Percentiles rank a stretch among this genome's conserved stretches.
Evolutionary conservation across 2,888 invertebrate species (phyloP).

Genomic region (Drosophila lacicola): DNA sequence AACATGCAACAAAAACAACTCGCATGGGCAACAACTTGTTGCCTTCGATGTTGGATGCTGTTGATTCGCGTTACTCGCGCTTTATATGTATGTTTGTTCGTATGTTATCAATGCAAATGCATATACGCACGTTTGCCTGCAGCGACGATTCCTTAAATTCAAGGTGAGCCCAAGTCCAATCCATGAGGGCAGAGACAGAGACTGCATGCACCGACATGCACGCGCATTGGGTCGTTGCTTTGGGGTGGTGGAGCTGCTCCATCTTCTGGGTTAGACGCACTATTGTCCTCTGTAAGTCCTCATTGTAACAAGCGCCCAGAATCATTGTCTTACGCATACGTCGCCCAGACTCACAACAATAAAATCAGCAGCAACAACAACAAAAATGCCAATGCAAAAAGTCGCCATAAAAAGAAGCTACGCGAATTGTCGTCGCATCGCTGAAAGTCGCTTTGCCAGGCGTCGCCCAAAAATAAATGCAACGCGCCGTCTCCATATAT

Average conservation of each 20-base stretch:
- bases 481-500: slow-evolving; percentile 53
- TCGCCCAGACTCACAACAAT: slow-evolving; percentile 56
- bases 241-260: slow-evolving; percentile 55
- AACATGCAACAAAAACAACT: slow-evolving; percentile 41
- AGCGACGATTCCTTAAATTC: slow-evolving; percentile 72
- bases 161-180: slow-evolving; percentile 57
- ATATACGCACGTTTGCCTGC: slow-evolving; percentile 43
- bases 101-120: slow-evolving; percentile 23
- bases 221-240: slow-evolving; percentile 21
- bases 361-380: slow-evolving; percentile 25
- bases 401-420: slow-evolving; percentile 72
- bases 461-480: slow-evolving; percentile 79
- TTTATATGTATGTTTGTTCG: background rate
- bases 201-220: slow-evolving; percentile 1
- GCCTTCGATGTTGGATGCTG: slow-evolving; percentile 6
- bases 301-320: slow-evolving; percentile 85
- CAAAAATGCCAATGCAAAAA: slow-evolving; percentile 66
- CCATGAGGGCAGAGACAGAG: background rate
- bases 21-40: slow-evolving; percentile 37
- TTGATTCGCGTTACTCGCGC: background rate
- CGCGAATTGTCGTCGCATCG: slow-evolving; percentile 63
- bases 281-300: slow-evolving; percentile 85
- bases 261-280: slow-evolving; percentile 82
- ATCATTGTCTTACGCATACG: slow-evolving; percentile 80
- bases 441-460: slow-evolving; percentile 44